Evolutionary conservation across 2,113 vertebrate genomes (phyloP).

Genomic region (Trachemys scripta): DNA sequence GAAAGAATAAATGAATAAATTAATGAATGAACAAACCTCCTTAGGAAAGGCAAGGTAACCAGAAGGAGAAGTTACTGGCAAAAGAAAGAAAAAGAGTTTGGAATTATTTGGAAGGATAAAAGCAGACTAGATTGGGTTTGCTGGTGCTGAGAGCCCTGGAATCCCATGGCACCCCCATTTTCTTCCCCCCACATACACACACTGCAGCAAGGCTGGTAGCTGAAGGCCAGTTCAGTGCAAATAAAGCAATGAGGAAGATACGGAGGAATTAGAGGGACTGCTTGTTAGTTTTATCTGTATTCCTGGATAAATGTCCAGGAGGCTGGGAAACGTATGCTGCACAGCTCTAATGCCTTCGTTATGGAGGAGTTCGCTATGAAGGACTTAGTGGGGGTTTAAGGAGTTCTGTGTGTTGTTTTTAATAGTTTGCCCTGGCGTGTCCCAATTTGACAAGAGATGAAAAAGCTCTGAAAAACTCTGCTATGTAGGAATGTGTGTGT

Average conservation of each 20-base stretch:
- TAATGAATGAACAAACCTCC: not conserved
- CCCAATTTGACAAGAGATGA: constrained; percentile 19
- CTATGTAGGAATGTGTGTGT: not conserved
- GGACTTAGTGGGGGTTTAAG: constrained; percentile 5
- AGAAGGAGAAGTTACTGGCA: not conserved
- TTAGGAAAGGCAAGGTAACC: not conserved
- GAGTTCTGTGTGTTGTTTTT: constrained; percentile 33
- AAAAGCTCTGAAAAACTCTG: not conserved
- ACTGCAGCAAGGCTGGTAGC: not conserved
- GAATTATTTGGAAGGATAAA: constrained; percentile 4
- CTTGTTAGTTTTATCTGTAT: constrained; percentile 26
- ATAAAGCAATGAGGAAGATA: not conserved
- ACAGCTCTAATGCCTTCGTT: not conserved
- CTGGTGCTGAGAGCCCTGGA: not conserved
- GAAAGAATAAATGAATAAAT: not conserved
- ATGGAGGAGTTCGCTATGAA: constrained; percentile 45
- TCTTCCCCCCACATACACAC: not conserved
- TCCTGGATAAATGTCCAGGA: not conserved
- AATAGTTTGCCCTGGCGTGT: constrained; percentile 14
- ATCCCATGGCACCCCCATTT: not conserved
- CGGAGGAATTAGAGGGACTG: not conserved
- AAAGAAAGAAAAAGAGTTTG: not conserved
- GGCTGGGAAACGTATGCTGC: not conserved
- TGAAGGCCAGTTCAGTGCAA: constrained; percentile 5
- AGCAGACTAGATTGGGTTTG: not conserved